Conservation (phyloP, 2,113 vertebrate genomes). For the Tragelaphus buxtoni region DNA sequence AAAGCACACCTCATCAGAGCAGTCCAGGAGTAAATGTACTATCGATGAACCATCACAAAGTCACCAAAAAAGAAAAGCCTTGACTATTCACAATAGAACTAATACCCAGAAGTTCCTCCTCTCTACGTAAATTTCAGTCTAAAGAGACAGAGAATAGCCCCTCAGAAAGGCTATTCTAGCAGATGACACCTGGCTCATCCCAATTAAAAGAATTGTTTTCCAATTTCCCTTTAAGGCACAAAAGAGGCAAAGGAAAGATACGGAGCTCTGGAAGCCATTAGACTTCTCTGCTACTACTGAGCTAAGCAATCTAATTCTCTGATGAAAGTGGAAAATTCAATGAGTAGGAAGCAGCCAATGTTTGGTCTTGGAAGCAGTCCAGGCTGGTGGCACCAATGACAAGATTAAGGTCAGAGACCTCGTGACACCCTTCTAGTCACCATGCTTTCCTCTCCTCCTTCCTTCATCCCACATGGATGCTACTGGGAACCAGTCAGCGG, state of each 20-base stretch:
- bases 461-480: neutral
- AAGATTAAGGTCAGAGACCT: constrained; percentile 64
- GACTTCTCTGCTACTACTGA: neutral
- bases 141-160: neutral
- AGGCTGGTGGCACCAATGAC: constrained; percentile 61
- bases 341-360: neutral
- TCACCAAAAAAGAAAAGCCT: neutral
- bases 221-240: neutral
- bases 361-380: constrained; percentile 52
- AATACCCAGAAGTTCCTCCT: neutral
- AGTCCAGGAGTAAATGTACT: neutral
- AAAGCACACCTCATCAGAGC: neutral
- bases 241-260: neutral
- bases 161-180: neutral
- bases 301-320: constrained; percentile 21
- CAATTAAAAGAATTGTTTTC: neutral
- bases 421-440: constrained; percentile 24
- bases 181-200: neutral
- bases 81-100: neutral
- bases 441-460: neutral
- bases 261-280: neutral
- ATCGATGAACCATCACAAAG: neutral
- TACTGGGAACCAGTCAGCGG: neutral
- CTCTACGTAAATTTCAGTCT: neutral
- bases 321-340: constrained; percentile 21